Evolutionary conservation across 2,888 invertebrate genomes (phyloP).

Genomic region (Ashinkailepas kermadecensis): DNA sequence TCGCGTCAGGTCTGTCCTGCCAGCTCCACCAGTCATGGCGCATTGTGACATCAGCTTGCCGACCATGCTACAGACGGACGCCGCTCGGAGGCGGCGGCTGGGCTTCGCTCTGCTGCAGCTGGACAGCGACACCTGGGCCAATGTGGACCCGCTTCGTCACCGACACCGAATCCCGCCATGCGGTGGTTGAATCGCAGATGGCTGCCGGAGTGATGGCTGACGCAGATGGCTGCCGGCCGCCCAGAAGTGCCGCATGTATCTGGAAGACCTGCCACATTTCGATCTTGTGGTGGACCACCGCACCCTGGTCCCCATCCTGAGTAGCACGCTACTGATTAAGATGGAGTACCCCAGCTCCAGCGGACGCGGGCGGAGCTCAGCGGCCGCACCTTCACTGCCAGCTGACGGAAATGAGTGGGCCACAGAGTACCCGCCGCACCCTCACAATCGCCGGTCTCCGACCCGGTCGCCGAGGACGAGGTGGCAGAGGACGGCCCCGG

Average conservation of each 20-base stretch:
- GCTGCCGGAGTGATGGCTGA: neutral
- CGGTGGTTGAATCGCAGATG: conserved; percentile 20
- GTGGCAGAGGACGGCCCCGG: no score
- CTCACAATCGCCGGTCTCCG: no score
- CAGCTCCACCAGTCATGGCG: neutral
- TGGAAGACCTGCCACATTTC: conserved; percentile 24
- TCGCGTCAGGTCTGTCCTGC: neutral
- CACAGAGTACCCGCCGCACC: neutral
- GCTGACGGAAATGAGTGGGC: neutral
- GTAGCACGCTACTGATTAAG: neutral
- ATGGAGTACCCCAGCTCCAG: conserved; percentile 23
- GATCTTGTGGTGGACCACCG: conserved; percentile 23
- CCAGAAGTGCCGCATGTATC: conserved; percentile 19
- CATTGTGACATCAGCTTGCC: neutral
- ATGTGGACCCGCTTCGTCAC: conserved; percentile 18
- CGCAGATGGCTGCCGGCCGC: no score
- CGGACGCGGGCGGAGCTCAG: neutral
- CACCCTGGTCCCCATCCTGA: conserved; percentile 24
- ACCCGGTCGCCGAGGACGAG: no score
- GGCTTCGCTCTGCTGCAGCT: neutral
- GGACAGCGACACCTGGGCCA: neutral
- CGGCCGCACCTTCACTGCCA: neutral
- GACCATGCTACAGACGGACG: neutral
- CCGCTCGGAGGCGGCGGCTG: neutral
- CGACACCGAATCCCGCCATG: conserved; percentile 2